Evolutionary conservation across 2,888 invertebrate genomes (phyloP).

Genomic region (Prosapia bicincta): DNA sequence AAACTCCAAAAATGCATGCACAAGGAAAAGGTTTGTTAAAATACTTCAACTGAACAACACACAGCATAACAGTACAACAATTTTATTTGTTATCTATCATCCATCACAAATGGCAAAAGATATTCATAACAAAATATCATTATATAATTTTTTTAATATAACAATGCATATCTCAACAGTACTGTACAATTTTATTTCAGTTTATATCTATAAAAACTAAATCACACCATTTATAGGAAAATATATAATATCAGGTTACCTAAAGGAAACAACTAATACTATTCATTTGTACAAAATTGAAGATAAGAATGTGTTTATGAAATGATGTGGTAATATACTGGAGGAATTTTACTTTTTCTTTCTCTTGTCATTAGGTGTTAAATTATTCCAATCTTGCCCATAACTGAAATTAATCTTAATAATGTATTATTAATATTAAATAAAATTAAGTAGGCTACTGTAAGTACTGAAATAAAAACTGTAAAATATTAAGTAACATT

Average conservation of each 20-base stretch:
- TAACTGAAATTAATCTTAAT: background rate
- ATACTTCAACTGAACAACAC: background rate
- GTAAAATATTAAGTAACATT: background rate
- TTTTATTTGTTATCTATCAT: background rate
- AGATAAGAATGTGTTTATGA: background rate
- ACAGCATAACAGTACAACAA: background rate
- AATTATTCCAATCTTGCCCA: background rate
- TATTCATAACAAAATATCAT: background rate
- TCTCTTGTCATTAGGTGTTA: background rate
- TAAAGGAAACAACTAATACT: background rate
- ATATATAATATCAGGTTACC: constrained; percentile 10
- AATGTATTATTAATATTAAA: background rate
- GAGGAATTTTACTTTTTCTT: background rate
- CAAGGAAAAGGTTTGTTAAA: background rate
- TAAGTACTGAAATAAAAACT: background rate
- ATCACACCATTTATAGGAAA: constrained; percentile 23
- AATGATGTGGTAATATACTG: background rate
- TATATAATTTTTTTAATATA: background rate
- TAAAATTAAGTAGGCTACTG: background rate
- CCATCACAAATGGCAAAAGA: background rate
- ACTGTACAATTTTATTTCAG: background rate
- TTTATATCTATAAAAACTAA: constrained; percentile 5
- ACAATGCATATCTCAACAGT: background rate
- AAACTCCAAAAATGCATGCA: too few relatives aligned
- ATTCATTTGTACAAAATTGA: background rate